Percentiles rank a stretch among this genome's conserved stretches.
Evolutionary conservation across 1,140 invertebrate species (phyloP).

Genomic region (Pseudomyrmex concolor): DNA sequence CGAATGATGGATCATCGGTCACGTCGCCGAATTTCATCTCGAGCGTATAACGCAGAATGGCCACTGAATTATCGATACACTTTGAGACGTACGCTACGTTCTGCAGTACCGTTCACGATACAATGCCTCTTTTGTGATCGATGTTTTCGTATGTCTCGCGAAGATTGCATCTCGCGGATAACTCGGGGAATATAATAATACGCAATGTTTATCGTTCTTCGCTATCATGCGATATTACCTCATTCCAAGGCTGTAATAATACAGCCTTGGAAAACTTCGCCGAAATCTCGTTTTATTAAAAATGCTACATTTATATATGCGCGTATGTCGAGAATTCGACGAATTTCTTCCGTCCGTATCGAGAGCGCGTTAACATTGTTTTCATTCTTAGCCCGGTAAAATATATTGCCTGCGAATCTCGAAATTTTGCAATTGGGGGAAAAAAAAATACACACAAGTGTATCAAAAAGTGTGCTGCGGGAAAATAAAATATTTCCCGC

Average conservation of each 20-base stretch:
- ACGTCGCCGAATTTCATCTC: constrained; percentile 66
- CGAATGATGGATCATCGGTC: constrained; percentile 66
- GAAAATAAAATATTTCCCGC: not conserved
- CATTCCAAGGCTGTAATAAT: constrained; percentile 23
- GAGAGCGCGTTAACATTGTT: constrained; percentile 24
- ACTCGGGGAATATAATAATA: constrained; percentile 30
- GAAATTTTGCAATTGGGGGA: too few species aligned
- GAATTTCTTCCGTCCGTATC: not conserved
- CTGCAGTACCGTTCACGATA: constrained; percentile 14
- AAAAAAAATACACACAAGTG: too few species aligned
- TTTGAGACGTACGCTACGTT: constrained; percentile 57
- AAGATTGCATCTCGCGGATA: constrained; percentile 43
- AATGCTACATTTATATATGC: not conserved
- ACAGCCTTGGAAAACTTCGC: not conserved
- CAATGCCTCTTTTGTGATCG: constrained; percentile 51
- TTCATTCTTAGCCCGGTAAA: constrained; percentile 10
- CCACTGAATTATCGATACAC: constrained; percentile 70
- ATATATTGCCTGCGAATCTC: constrained; percentile 3
- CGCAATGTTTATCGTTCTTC: constrained; percentile 44
- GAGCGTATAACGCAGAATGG: constrained; percentile 35
- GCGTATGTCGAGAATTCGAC: constrained; percentile 9
- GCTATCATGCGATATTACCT: constrained; percentile 39
- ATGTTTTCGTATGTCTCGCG: constrained; percentile 35
- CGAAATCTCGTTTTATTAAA: constrained; percentile 41
- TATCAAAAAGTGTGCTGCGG: too few species aligned